These are phyloP conservation scores for Frankliniella fusca DNA, from an alignment of 2,888 invertebrate species.

Conservation along the genomic window DNA sequence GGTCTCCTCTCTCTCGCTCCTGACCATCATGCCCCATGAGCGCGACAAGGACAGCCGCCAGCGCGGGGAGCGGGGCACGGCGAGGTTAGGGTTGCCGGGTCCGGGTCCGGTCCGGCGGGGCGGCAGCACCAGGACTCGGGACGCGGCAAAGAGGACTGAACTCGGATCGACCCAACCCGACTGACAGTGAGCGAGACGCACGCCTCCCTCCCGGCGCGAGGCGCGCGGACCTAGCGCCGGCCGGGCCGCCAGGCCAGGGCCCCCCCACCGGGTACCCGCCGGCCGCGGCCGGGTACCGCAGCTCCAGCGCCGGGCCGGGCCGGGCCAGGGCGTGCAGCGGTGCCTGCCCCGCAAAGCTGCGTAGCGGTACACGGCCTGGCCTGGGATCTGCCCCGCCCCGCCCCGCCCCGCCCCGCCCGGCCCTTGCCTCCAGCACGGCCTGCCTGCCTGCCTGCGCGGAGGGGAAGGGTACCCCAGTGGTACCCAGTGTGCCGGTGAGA, in stretches of 20 bases:
- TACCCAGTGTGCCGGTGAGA: background rate
- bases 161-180: background rate
- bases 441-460: background rate
- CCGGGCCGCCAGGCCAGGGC: background rate
- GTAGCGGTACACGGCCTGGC: background rate
- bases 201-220: background rate
- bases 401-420: background rate
- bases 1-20: too few relatives aligned
- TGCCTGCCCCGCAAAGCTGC: conserved; percentile 4
- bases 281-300: background rate
- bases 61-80: background rate
- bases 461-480: background rate
- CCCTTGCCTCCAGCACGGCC: background rate
- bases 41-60: background rate
- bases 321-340: conserved; percentile 4
- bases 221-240: background rate
- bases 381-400: background rate
- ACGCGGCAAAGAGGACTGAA: background rate
- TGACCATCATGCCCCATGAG: too few relatives aligned
- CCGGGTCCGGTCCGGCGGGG: background rate
- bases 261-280: background rate
- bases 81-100: background rate
- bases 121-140: background rate
- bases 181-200: background rate
- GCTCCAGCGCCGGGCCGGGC: background rate